Evolutionary conservation across 2,888 invertebrate species (phyloP).

Genomic region (Anodontia alba): DNA sequence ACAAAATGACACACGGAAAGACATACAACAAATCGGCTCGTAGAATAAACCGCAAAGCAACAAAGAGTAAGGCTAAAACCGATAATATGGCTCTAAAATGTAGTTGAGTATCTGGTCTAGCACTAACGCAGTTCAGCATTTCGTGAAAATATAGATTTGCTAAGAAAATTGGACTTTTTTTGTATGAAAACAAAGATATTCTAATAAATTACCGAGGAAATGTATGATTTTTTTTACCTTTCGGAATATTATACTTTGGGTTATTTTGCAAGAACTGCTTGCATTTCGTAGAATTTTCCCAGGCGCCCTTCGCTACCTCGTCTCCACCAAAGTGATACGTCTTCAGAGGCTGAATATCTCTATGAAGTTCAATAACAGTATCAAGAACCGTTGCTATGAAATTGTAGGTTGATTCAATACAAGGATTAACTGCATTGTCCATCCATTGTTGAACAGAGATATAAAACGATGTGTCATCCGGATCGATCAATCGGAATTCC

Average conservation of each 20-base stretch:
- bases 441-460: conserved; percentile 72
- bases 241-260: conserved; percentile 36
- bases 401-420: conserved; percentile 71
- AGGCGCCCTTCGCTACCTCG: conserved; percentile 78
- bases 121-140: no score
- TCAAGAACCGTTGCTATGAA: conserved; percentile 76
- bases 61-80: no score
- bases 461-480: conserved; percentile 65
- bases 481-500: conserved; percentile 68
- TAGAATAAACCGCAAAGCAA: no score
- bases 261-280: conserved; percentile 33
- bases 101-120: no score
- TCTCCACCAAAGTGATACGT: conserved; percentile 82
- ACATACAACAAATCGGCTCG: no score
- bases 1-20: no score
- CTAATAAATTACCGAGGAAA: no score
- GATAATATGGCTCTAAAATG: no score
- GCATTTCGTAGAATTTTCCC: conserved; percentile 79
- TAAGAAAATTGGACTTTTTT: no score
- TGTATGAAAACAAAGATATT: no score
- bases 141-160: no score
- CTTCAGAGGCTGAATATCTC: conserved; percentile 71
- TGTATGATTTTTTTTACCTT: conserved; percentile 37
- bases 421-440: conserved; percentile 78
- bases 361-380: conserved; percentile 67